Evolutionary conservation across 2,888 invertebrate species (phyloP), one percentile per base, ranked within the genome.

Genomic region (Ophraella communa): DNA sequence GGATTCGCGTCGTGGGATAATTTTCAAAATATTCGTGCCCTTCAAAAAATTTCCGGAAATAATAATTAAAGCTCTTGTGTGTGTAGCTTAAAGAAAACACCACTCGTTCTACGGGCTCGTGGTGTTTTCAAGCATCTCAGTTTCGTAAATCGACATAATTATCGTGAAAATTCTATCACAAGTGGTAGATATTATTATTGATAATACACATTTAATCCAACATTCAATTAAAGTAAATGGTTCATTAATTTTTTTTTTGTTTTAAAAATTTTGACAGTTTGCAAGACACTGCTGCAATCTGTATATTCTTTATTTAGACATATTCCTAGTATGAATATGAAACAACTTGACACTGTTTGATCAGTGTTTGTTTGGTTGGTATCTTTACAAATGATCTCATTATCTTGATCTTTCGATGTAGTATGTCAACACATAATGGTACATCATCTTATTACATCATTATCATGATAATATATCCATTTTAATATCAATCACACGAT

Each of bases 351-450:
- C 39, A 39, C 17, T 17, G 17, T 14, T 39, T 14, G 17, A 39
- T 17, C 39, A 17, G 17, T 39, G 17, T 39, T 39, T 39, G 39
- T 4, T 39, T 39, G 39, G 17, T 39, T 17, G 14, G 14, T 35
- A 14, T 39, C 39, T 27, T 21, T 49, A 49, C 49, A 49, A 27
- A 49, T 17, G 18, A 45, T 49, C 24, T 49, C 49, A 49, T n/a
- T 49, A 27, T 49, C n/a, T 11, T 21, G 49, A 49, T 49, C 24
- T 49, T 24, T 24, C 4, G 14, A 14, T 8, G 49, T 49, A 24
- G 49, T n/a, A 17, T 49, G 24, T 49, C 49, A 24, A 23, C 49
- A 49, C 17, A 27, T 49, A 24, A 49, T 49, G 23, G 23, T 49
- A 49, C 27, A 49, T 49, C 17, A 27, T 45, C 11, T 20, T 49